Evolutionary conservation across 2,113 vertebrate species (phyloP), one percentile per base, ranked within the genome.

Genomic region (Leptosomus discolor): DNA sequence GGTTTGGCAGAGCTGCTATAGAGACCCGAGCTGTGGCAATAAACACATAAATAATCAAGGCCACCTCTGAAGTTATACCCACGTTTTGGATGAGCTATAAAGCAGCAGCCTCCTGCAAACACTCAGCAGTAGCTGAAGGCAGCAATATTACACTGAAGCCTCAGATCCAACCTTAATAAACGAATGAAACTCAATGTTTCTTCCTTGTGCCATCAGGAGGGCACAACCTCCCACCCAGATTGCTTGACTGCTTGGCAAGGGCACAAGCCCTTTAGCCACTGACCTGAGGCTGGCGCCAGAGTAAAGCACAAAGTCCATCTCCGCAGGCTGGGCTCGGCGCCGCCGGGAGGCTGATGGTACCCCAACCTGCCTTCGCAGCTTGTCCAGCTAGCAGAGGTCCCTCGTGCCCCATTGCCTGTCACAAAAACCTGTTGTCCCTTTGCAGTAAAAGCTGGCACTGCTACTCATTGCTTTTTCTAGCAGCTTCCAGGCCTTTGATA

Each of bases 281-380:
- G 60, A 34, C 51, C n/a, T 63, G 76, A 89, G 54, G 50, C 57
- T 82, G 50, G 41, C 63, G 64, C 39, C 34, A 34, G 74, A 82
- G 69, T 9, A 65, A 64, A 81, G 53, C 65, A 57, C 32, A 24
- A 78, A 75, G 56, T 56, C 53, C 15, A 11, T 30, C 43, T 37
- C 64, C 51, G 45, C 29, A 48, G 53, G 30, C 20, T 27, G 9
- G n/a, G 48, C 39, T 32, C 1, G 0, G 13, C 0, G 1, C 56
- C 79, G 30, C 57, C 1, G 1, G 46, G 48, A 79, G 18, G 36
- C 63, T 71, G 51, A 21, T 64, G 39, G 34, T 56, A 34, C 15
- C 43, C 73, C 83, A 74, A 43, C 13, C 34, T 76, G 43, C 27
- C 32, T 71, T n/a, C n/a, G 56, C 56, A 90, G 46, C 17, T 51